Base-by-base conservation (phyloP, 2,113 vertebrate genomes). In the Elgaria multicarinata region DNA sequence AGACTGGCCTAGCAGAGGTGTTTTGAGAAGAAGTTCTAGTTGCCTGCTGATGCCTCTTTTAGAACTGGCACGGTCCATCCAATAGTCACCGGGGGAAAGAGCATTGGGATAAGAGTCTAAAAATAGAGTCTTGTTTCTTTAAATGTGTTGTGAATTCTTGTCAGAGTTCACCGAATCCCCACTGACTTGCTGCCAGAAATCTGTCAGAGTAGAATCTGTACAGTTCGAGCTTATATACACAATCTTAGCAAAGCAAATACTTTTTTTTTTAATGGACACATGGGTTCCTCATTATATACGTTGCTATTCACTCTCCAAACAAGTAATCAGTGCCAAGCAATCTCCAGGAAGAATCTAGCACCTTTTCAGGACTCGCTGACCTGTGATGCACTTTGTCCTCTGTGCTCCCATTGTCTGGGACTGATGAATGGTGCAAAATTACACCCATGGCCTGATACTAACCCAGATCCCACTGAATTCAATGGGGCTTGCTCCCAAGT, bases 11-110 rank as follows among this genome's bases (percentile, higher is more conserved):
- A 10, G 2, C 4, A 13, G 28, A 36, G 78, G 33, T 80, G 9
- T 62, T 82, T 62, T 16, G 16, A 36, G 24, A 80, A 28, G 50
- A 82, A 36, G 55, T 82, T 55, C 55, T 82, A 62, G 18, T 55
- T 39, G 22, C 8, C 3, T 39, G n/a, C 12, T 62, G 26, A 4
- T 10, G 9, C 22, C 33, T 39, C 55, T 62, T 82, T 82, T 36
- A 62, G 10, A 9, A 33, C 24, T 77, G 75, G 31, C 5, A 0
- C 0, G 0, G 69, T 28, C 53, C 71, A 72, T 36, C 50, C 69
- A 1, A 0, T 20, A 83, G 24, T 0, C 0, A 0, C 18, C 71
- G 33, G 77, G 13, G 50, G 1, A 83, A 22, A 66, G 20, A 26
- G 44, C 46, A 28, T 33, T 44, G 42, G 14, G 42, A 53, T 26